These are phyloP conservation scores for Steatornis caripensis DNA, from an alignment of 2,113 vertebrate species.

Conservation along the genomic window DNA sequence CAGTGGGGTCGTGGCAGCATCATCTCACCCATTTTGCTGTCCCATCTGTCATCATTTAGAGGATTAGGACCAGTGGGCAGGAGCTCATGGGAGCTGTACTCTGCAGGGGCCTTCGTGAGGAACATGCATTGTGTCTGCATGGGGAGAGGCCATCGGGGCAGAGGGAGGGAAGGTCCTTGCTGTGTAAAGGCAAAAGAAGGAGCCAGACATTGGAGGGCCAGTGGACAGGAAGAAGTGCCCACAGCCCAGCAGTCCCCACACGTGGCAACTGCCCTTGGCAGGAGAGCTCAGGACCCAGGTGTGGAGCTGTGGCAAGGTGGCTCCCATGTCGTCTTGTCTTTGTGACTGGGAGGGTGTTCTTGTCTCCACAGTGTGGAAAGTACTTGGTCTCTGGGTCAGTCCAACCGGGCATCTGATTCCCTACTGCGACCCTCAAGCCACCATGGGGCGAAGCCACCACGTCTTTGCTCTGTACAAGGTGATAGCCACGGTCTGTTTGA, in stretches of 20 bases:
- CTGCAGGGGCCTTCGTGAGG: not conserved
- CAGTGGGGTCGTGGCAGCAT: not conserved
- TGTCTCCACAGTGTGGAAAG: not conserved
- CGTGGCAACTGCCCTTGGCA: not conserved
- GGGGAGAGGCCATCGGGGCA: not conserved
- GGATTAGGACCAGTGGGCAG: not conserved
- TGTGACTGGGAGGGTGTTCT: not conserved
- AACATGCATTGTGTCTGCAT: not conserved
- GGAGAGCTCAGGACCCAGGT: not conserved
- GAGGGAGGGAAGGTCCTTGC: not conserved
- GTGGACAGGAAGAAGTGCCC: not conserved
- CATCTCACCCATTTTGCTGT: not conserved
- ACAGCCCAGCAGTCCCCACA: not conserved
- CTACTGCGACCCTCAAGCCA: not conserved
- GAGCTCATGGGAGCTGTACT: not conserved
- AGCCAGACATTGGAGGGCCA: not conserved
- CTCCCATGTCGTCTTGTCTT: not conserved
- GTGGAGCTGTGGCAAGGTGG: not conserved
- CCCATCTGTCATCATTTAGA: not conserved
- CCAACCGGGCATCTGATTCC: not conserved
- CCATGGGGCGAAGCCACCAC: fast-evolving
- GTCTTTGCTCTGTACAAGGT: not conserved
- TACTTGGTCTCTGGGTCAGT: not conserved
- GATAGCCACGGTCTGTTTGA: not conserved
- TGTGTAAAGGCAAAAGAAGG: not conserved